Percentiles rank a stretch among this genome's conserved stretches.
phyloP scores from a whole-genome alignment of 2,888 invertebrate species.

The Oscheius onirici region DNA sequence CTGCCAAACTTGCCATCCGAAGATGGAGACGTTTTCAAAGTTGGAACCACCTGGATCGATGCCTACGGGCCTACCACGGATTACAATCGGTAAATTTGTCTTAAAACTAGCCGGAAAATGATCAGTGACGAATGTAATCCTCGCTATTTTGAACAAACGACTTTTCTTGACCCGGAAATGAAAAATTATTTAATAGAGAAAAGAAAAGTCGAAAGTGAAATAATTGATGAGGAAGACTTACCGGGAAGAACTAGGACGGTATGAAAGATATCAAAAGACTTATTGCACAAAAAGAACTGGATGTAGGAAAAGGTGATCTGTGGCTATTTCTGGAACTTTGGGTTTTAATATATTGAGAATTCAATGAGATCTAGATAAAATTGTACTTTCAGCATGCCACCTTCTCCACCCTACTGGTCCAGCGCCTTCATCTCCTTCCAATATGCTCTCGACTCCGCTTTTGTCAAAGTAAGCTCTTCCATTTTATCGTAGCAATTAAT shows the following conservation, averaged over 20 bases:
- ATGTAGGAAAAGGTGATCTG: no score
- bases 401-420: conserved; percentile 61
- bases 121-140: no score
- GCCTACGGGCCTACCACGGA: conserved; percentile 5
- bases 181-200: no score
- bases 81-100: neutral
- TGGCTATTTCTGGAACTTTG: neutral
- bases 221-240: no score
- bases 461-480: conserved; percentile 18
- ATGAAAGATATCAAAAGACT: no score
- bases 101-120: no score
- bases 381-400: conserved; percentile 44
- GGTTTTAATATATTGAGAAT: neutral
- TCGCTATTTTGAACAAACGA: no score
- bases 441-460: conserved; percentile 54
- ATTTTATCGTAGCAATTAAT: neutral
- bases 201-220: no score
- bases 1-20: conserved; percentile 3
- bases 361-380: neutral
- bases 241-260: no score
- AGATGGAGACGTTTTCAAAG: conserved; percentile 9
- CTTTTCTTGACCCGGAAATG: no score
- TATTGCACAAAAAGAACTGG: no score
- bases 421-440: conserved; percentile 59
- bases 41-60: conserved; percentile 12